Conservation (phyloP, 1,140 invertebrate genomes). For the Dendrolimus punctatus region DNA sequence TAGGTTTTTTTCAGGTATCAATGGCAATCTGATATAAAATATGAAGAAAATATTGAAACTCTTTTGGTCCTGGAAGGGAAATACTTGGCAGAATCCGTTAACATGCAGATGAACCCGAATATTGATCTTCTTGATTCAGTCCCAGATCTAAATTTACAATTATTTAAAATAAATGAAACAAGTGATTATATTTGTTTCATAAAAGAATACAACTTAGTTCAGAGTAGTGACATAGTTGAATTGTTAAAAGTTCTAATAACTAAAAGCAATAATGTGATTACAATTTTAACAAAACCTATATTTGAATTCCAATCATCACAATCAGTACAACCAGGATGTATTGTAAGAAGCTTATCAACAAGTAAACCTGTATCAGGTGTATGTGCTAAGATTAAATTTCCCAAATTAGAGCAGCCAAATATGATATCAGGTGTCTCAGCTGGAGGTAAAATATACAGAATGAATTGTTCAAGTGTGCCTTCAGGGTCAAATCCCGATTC, state of each 20-base stretch:
- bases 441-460: slow-evolving; percentile 39
- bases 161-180: slow-evolving; percentile 30
- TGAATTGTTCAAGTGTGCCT: too few species aligned
- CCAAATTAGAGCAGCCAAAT: slow-evolving; percentile 55
- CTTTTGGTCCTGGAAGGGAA: slow-evolving; percentile 50
- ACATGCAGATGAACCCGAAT: slow-evolving; percentile 21
- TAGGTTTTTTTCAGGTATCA: slow-evolving; percentile 36
- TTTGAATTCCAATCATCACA: slow-evolving; percentile 40
- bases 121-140: slow-evolving; percentile 37
- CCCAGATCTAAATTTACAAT: slow-evolving; percentile 30
- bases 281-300: slow-evolving; percentile 42
- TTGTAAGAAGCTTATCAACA: slow-evolving; percentile 38
- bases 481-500: too few species aligned
- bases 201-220: slow-evolving; percentile 42
- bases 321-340: slow-evolving; percentile 18
- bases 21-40: slow-evolving; percentile 29
- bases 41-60: slow-evolving; percentile 27
- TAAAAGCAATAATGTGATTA: slow-evolving; percentile 32
- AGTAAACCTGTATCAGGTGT: slow-evolving; percentile 13
- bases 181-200: slow-evolving; percentile 42
- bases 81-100: slow-evolving; percentile 36
- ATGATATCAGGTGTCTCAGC: slow-evolving; percentile 52
- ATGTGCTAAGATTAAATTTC: slow-evolving; percentile 23
- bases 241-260: slow-evolving; percentile 34
- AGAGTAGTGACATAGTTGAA: slow-evolving; percentile 45